Evolutionary conservation across 2,797 vertebrate species (phyloP), one percentile per base, ranked within the genome.

Genomic region (Orientallactaga sibirica): DNA sequence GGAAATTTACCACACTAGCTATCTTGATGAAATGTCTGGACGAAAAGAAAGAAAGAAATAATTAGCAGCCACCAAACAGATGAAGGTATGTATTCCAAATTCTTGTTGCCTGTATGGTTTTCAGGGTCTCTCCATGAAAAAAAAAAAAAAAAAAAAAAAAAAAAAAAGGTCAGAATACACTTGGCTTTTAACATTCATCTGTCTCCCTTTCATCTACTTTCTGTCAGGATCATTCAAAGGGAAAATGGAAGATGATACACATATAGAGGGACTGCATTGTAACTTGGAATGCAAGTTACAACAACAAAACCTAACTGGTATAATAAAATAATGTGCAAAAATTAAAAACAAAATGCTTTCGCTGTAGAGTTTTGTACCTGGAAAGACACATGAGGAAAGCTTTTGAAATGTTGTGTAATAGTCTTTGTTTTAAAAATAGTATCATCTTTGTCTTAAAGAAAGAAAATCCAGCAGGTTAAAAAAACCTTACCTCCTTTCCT

Each of bases 81-180:
- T 33, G 48, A 93, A 95, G 90, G 58, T 95, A 90, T 15, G 3
- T 61, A 33, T 90, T 79, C 91, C 75, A 76, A 58, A 48, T 90
- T 76, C 52, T 55, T 71, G 10, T 8, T 24, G 55, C 66, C 14
- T 16, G 6, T 14, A 71, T 71, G 20, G 16, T 58, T 58, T 58
- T 58, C 16, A 41, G 71, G 67, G 8, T 66, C 43, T 67, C 7
- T 1, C 10, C 18, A 52, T 70, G 7, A 22, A 15, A 33, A 43
- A 66, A 37, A 37, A 37, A 37, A 37, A 37, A 37, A 37, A 37
- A 37, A 37, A 37, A 37, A 37, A 33, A 43, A 66, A 22, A 15
- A 33, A 43, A 66, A 79, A 19, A 48, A 48, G 8, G 48, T 43
- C 52, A 64, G 91, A 79, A 18, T 2, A 5, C 0, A 9, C 1